Evolutionary conservation across 1,140 invertebrate species (phyloP), one percentile per base, ranked within the genome.

Genomic region (Drosophila nebulosa): DNA sequence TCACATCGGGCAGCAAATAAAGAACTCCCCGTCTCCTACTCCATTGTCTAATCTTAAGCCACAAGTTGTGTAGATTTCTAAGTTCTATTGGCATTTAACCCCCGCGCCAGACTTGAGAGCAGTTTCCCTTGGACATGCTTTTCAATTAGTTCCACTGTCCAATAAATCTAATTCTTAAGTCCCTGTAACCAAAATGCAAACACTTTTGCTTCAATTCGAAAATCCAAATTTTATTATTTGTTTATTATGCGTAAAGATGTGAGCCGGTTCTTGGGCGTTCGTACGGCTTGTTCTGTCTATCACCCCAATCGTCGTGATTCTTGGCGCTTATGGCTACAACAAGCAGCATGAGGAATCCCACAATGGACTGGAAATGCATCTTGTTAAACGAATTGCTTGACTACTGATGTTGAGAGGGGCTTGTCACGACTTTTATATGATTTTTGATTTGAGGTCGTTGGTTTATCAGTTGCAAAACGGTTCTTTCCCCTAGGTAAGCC

Each of bases 1-100:
- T 98, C 92, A 95, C 95, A 39, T 92, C 94, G 62, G 93, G 93
- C 78, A 63, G 56, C 65, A 95, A 96, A 81, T 94, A 92, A 91
- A 71, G 3, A 4, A 18, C 6, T 10, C 46, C 7, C 18, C n/a
- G 12, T 21, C n/a, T n/a, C n/a, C n/a, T n/a, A n/a, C n/a, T n/a
- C n/a, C n/a, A 16, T 52, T 67, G 36, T 42, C 27, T 88, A 78
- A 77, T 69, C 50, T 64, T 89, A 73, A 68, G 63, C 22, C 53
- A 30, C 66, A 64, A 70, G 77, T 80, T 85, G 75, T 73, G 55
- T 89, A 88, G 72, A 61, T 79, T 74, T 74, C 69, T 89, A 79
- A 91, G 90, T 90, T 78, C 61, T 79, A 68, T 74, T 55, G 50
- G 39, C 39, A 46, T 69, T 66, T 64, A 58, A n/a, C n/a, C 67